Conservation (phyloP, 2,888 invertebrate genomes). For the Lycia hirtaria region DNA sequence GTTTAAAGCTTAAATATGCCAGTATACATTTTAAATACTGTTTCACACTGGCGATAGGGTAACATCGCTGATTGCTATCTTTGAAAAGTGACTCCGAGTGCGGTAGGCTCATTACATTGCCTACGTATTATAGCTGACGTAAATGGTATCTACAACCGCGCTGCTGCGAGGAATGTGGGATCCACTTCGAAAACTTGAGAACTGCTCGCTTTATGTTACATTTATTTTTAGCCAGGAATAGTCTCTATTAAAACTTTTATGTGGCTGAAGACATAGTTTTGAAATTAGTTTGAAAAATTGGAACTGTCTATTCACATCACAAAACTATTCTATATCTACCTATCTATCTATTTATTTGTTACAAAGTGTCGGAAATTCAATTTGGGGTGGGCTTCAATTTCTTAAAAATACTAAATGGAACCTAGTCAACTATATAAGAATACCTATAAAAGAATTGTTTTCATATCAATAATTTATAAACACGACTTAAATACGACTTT, state of each 20-base stretch:
- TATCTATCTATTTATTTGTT: too few relatives aligned
- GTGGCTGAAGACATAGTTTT: neutral
- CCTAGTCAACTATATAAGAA: too few relatives aligned
- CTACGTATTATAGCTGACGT: conserved; percentile 27
- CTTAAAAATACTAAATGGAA: too few relatives aligned
- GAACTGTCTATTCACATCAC: neutral
- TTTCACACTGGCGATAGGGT: neutral
- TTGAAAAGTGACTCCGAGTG: conserved; percentile 33
- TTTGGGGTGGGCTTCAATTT: too few relatives aligned
- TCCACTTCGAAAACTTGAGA: conserved; percentile 7
- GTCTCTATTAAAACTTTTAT: neutral
- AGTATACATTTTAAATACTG: conserved; percentile 8
- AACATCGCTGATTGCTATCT: conserved; percentile 50
- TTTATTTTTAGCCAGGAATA: neutral
- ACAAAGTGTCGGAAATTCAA: too few relatives aligned
- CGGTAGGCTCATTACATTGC: conserved; percentile 36
- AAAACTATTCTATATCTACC: too few relatives aligned
- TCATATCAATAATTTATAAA: too few relatives aligned
- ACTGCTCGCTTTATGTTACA: neutral
- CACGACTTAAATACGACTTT: too few relatives aligned
- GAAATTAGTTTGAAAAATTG: neutral
- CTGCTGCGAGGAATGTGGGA: conserved; percentile 15
- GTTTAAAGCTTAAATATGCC: neutral
- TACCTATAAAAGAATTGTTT: too few relatives aligned
- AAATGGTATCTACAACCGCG: conserved; percentile 17